Percentiles rank a stretch among this genome's conserved stretches.
These are phyloP conservation scores for Gnathonemus echidnorhynchus DNA, from an alignment of 2,113 vertebrate genomes.

Conservation along the genomic window DNA sequence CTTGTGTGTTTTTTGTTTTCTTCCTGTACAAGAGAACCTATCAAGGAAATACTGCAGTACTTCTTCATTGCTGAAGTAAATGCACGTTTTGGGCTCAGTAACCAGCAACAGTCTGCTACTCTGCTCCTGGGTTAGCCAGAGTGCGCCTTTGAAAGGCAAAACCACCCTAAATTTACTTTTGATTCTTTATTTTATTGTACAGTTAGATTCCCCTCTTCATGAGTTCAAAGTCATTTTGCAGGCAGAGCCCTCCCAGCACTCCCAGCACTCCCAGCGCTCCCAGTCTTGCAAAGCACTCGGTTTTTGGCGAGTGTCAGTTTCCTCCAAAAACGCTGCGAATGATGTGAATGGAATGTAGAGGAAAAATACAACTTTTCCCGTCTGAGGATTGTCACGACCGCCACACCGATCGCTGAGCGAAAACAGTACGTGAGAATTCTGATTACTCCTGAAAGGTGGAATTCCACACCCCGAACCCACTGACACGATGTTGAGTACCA, in stretches of 20 bases:
- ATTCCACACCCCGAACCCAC: neutral
- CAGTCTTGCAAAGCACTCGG: neutral
- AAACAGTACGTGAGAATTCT: neutral
- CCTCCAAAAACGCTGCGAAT: neutral
- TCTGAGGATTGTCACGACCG: neutral
- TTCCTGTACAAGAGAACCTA: neutral
- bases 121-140: neutral
- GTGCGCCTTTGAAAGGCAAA: neutral
- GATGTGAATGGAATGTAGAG: conserved; percentile 1
- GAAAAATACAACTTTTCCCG: neutral
- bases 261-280: neutral
- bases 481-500: neutral
- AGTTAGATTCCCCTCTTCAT: neutral
- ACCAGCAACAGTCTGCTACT: too few relatives aligned
- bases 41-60: neutral
- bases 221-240: neutral
- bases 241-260: neutral
- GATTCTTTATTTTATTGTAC: neutral
- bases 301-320: neutral
- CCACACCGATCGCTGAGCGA: neutral
- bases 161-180: neutral
- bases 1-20: neutral
- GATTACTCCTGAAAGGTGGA: neutral
- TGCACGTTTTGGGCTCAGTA: neutral
- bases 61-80: neutral